These are phyloP conservation scores for Pocota personata DNA, from an alignment of 2,888 invertebrate genomes.

Conservation along the genomic window DNA sequence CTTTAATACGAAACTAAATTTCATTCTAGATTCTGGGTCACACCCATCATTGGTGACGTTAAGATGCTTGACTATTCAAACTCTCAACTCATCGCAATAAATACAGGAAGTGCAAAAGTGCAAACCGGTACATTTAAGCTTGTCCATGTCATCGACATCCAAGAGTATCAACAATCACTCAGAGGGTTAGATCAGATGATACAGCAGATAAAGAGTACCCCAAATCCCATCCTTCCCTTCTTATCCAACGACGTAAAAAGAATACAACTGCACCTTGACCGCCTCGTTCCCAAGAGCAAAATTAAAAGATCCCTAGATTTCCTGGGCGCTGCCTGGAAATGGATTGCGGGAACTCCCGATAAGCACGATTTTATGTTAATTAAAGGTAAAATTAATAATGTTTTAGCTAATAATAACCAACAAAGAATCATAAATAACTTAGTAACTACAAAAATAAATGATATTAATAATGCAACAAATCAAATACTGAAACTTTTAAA, in stretches of 20 bases:
- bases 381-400: conserved; percentile 33
- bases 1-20: conserved; percentile 28
- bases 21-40: conserved; percentile 16
- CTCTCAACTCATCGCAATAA: too few relatives aligned
- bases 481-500: neutral
- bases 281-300: neutral
- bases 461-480: conserved; percentile 31
- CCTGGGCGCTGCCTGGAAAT: conserved; percentile 48
- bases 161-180: neutral
- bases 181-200: neutral
- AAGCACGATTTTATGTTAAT: conserved; percentile 20
- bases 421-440: conserved; percentile 46
- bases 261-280: neutral
- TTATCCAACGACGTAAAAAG: neutral
- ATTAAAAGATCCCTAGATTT: conserved; percentile 26
- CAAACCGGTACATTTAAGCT: too few relatives aligned
- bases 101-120: too few relatives aligned
- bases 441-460: conserved; percentile 19
- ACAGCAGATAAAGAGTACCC: neutral
- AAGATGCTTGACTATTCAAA: too few relatives aligned
- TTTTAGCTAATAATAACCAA: conserved; percentile 34
- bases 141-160: conserved; percentile 23
- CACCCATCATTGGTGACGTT: conserved; percentile 10
- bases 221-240: neutral
- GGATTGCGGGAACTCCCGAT: conserved; percentile 31